These are phyloP conservation scores for Cynodonichthys magdalenae DNA, from an alignment of 2,797 vertebrate genomes.

Conservation along the genomic window DNA sequence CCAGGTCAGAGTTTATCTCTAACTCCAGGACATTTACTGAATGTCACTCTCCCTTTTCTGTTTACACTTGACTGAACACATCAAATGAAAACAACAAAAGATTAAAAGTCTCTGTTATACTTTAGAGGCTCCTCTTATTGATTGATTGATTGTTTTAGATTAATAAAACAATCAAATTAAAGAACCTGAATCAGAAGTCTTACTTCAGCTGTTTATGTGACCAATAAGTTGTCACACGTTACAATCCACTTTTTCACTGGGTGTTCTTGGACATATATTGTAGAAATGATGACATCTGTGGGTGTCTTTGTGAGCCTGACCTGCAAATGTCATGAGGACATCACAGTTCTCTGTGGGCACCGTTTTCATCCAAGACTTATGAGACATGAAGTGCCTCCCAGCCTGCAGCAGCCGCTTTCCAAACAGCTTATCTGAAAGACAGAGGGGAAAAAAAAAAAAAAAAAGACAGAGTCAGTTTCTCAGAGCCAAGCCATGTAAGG, in stretches of 20 bases:
- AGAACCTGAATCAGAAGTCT: background rate
- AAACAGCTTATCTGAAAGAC: conserved; percentile 90
- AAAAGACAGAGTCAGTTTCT: conserved; percentile 46
- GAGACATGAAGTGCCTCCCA: conserved; percentile 96
- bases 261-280: background rate
- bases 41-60: background rate
- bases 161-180: background rate
- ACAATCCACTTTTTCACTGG: background rate
- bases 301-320: conserved; percentile 68
- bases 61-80: background rate
- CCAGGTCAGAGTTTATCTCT: background rate
- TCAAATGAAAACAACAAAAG: background rate
- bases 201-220: background rate
- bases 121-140: background rate
- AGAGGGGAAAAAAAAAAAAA: conserved; percentile 26
- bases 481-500: conserved; percentile 43
- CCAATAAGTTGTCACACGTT: too few relatives aligned
- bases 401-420: conserved; percentile 95
- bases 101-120: too few relatives aligned
- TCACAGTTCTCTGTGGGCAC: conserved; percentile 99
- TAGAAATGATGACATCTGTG: conserved; percentile 3
- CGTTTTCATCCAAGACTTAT: conserved; percentile 99
- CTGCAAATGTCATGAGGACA: conserved; percentile 96
- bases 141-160: background rate
- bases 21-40: background rate